A percentile compares a stretch with the other conserved stretches of the same genome.
phyloP scores from a whole-genome alignment of 2,888 invertebrate genomes.

The Acleris laterana region DNA sequence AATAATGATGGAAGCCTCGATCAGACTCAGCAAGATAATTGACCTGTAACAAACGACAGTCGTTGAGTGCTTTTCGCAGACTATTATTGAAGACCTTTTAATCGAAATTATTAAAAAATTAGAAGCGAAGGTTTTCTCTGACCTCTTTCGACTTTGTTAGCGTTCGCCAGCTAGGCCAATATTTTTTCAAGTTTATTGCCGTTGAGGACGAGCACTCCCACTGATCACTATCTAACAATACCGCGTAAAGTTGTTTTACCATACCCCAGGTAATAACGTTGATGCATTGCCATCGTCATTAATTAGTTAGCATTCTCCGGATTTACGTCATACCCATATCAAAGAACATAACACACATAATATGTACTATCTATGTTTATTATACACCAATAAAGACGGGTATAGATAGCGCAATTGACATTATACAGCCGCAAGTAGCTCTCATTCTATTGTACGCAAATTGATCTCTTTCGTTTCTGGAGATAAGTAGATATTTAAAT shows the following conservation, averaged over 20 bases:
- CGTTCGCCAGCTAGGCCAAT: not conserved
- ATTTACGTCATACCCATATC: slow-evolving; percentile 13
- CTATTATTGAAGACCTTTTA: slow-evolving; percentile 13
- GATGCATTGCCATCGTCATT: slow-evolving; percentile 20
- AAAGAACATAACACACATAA: not conserved
- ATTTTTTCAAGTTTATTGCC: not conserved
- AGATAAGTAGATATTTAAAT: slow-evolving; percentile 37
- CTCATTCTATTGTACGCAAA: slow-evolving; percentile 38
- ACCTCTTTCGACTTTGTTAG: no score
- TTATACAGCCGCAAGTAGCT: slow-evolving; percentile 25
- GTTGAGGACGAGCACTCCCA: slow-evolving; percentile 24
- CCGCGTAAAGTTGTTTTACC: slow-evolving; percentile 19
- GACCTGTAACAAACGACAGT: slow-evolving; percentile 61
- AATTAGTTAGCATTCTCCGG: slow-evolving; percentile 16
- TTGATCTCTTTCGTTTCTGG: slow-evolving; percentile 31
- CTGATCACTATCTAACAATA: slow-evolving; percentile 24
- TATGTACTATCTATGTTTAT: not conserved
- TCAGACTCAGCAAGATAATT: slow-evolving; percentile 59
- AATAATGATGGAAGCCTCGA: slow-evolving; percentile 51
- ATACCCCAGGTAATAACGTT: slow-evolving; percentile 20
- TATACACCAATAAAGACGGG: not conserved
- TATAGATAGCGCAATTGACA: slow-evolving; percentile 1
- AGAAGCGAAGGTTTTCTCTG: not conserved
- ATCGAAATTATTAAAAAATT: slow-evolving; percentile 10
- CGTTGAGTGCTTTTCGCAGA: slow-evolving; percentile 12